phyloP scores from a whole-genome alignment of 2,797 vertebrate species.

The Kryptolebias ocellatus region DNA sequence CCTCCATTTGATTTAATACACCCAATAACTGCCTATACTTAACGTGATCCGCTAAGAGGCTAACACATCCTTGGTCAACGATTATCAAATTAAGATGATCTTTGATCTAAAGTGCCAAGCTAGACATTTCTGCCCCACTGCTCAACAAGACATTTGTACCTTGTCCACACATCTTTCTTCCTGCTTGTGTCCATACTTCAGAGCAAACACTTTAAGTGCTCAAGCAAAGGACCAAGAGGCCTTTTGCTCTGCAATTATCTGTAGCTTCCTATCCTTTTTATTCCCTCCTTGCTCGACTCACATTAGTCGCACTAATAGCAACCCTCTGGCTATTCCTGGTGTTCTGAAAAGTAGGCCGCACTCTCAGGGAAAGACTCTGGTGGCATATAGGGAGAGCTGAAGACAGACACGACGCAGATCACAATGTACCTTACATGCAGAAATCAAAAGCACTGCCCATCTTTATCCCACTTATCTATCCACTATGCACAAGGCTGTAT shows the following conservation, averaged over 20 bases:
- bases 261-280: slow-evolving; percentile 68
- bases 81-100: slow-evolving; percentile 64
- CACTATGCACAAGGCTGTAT: not conserved
- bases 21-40: slow-evolving; percentile 22
- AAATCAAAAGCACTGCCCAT: slow-evolving; percentile 23
- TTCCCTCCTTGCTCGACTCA: slow-evolving; percentile 82
- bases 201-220: slow-evolving; percentile 20
- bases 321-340: slow-evolving; percentile 81
- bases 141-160: not conserved
- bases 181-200: slow-evolving; percentile 15
- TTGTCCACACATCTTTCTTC: slow-evolving; percentile 7
- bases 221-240: slow-evolving; percentile 54
- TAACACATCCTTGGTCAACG: slow-evolving; percentile 44
- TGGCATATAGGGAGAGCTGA: slow-evolving; percentile 56
- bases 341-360: slow-evolving; percentile 79
- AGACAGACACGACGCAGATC: slow-evolving; percentile 63
- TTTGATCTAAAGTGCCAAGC: slow-evolving; percentile 34
- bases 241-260: slow-evolving; percentile 71
- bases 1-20: slow-evolving; percentile 44
- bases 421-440: slow-evolving; percentile 30
- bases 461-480: slow-evolving; percentile 32
- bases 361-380: slow-evolving; percentile 79
- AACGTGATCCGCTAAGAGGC: slow-evolving; percentile 48
- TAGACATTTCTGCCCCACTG: slow-evolving; percentile 17
- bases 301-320: slow-evolving; percentile 78